A percentile compares a stretch with the other conserved stretches of the same genome.
Evolutionary conservation across 2,797 vertebrate species (phyloP).

Genomic region (Hydrolagus colliei): DNA sequence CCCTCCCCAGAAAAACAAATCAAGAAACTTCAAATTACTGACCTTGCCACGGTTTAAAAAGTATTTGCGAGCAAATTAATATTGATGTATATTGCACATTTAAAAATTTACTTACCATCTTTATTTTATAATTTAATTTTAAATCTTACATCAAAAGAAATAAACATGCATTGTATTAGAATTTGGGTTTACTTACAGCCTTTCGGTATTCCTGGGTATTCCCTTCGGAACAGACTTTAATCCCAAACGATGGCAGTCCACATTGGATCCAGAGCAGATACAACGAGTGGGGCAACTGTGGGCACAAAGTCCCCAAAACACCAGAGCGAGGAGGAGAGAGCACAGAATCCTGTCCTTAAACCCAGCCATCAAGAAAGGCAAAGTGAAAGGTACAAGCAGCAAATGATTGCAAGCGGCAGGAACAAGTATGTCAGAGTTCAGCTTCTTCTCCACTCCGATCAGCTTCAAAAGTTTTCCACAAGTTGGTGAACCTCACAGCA

Average conservation of each 20-base stretch:
- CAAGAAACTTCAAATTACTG: neutral
- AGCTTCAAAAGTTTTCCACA: neutral
- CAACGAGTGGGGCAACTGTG: neutral
- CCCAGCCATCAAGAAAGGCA: neutral
- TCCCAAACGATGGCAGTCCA: conserved; percentile 30
- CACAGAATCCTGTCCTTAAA: neutral
- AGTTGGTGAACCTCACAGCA: neutral
- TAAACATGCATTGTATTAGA: neutral
- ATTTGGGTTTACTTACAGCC: conserved; percentile 11
- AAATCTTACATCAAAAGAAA: neutral
- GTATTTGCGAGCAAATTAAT: no score
- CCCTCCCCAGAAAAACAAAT: neutral
- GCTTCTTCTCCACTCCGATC: neutral
- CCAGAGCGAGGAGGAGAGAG: neutral
- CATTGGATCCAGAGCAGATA: conserved; percentile 22
- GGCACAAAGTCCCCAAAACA: neutral
- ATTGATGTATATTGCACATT: no score
- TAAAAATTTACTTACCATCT: no score
- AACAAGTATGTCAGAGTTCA: conserved; percentile 1
- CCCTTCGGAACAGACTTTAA: conserved; percentile 27
- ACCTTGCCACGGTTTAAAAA: neutral
- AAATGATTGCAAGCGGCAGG: neutral
- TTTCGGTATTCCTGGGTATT: conserved; percentile 27
- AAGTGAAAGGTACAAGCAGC: neutral
- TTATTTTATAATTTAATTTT: neutral